Base-by-base conservation (phyloP, 1,140 invertebrate genomes). In the Diorhabda sublineata region DNA sequence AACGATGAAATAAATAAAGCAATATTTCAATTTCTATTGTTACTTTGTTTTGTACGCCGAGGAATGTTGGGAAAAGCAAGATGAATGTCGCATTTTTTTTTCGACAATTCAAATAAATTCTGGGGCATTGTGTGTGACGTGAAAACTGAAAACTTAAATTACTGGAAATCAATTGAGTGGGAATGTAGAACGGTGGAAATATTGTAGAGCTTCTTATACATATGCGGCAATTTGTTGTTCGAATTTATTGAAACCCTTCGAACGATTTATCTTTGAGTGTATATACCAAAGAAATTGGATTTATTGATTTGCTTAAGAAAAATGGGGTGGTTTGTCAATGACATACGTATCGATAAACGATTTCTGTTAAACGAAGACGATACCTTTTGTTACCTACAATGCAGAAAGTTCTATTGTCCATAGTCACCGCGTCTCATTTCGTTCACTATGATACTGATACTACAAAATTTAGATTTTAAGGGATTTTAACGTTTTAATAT, bases 141-240 rank as follows among this genome's bases (percentile, higher is more conserved):
- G 42, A 43, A 62, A 62, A 62, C 61, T 62, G 61, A 62, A 62
- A 61, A 61, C 42, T 62, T 62, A 62, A 62, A 62, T 62, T 62
- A 62, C 61, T 8, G 61, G 44, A 62, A 62, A 62, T 62, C 61
- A 62, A 62, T 62, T 44, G 61, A 44, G 9, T 11, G 43, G 61
- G 61, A 62, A 62, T 62, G 61, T 44, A 11, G 61, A 45, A 44
- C 42, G 44, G 61, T 44, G 44, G 11, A n/a, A 62, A 62, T 62
- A n/a, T 62, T 45, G 43, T 62, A 44, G 61, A 11, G 61, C 61
- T 62, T 62, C 61, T 45, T 44, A 62, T 52, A 9, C 61, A 44
- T 62, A 43, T 62, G 61, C 44, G 44, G 44, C 61, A 47, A 62
- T 62, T 62, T 62, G 61, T 62, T 62, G 5, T 11, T 3, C 42